A percentile compares a stretch with the other conserved stretches of the same genome.
Conservation (phyloP, 2,888 invertebrate genomes). For the Chymomyza fuscimana region DNA sequence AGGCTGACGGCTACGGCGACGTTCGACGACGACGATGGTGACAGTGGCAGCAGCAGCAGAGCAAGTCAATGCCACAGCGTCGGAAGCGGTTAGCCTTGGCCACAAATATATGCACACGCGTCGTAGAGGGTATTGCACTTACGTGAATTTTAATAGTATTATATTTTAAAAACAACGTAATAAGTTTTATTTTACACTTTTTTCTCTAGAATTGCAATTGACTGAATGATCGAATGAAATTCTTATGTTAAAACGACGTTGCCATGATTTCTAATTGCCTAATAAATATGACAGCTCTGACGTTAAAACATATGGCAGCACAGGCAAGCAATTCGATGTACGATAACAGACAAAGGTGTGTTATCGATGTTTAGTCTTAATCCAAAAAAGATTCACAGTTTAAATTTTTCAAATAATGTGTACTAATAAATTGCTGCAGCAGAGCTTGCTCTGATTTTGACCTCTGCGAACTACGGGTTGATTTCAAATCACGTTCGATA, state of each 20-base stretch:
- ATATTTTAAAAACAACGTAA: neutral
- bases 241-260: neutral
- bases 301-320: too few species aligned
- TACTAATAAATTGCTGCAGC: too few species aligned
- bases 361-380: too few species aligned
- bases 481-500: too few species aligned
- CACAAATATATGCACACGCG: constrained; percentile 18
- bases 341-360: too few species aligned
- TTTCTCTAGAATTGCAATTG: neutral
- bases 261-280: neutral
- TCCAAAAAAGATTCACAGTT: too few species aligned
- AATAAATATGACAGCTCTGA: too few species aligned
- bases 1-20: constrained; percentile 4
- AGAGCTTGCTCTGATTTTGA: too few species aligned
- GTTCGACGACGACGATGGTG: neutral
- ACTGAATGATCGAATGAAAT: neutral
- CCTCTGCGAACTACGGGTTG: too few species aligned
- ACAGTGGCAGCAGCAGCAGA: constrained; percentile 11
- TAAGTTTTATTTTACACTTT: neutral
- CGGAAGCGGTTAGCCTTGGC: constrained; percentile 33
- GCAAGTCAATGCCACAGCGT: constrained; percentile 14
- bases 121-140: constrained; percentile 35
- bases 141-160: constrained; percentile 39
- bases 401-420: too few species aligned
- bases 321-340: too few species aligned